phyloP scores from a whole-genome alignment of 2,113 vertebrate species.

The Thunnus maccoyii region DNA sequence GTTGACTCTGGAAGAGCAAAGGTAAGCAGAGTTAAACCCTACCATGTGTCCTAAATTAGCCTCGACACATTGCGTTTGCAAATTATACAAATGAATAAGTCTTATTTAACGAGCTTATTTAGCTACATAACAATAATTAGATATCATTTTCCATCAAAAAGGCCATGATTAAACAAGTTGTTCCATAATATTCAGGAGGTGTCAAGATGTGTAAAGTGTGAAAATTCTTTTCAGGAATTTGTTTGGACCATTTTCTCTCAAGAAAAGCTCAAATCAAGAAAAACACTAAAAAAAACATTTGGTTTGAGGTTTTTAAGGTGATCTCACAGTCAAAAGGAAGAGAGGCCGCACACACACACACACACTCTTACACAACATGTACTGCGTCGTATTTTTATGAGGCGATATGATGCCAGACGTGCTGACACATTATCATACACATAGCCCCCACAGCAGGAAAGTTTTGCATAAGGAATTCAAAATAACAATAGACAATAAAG shows the following conservation, averaged over 20 bases:
- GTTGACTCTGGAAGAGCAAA: constrained; percentile 38
- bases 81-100: constrained; percentile 18
- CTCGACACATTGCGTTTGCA: constrained; percentile 40
- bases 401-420: constrained; percentile 49
- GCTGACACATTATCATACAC: constrained; percentile 65
- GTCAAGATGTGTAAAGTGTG: neutral
- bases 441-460: constrained; percentile 35
- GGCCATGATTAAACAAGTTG: neutral
- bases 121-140: neutral
- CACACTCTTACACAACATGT: constrained; percentile 24
- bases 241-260: constrained; percentile 3
- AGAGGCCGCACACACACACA: neutral
- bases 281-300: constrained; percentile 5
- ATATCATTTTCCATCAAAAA: constrained; percentile 22
- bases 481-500: constrained; percentile 73
- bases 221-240: constrained; percentile 9
- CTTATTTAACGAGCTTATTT: constrained; percentile 10
- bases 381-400: constrained; percentile 14
- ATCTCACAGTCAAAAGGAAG: constrained; percentile 30
- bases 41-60: constrained; percentile 17
- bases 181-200: constrained; percentile 11
- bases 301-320: constrained; percentile 18
- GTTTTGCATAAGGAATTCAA: constrained; percentile 68
- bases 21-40: constrained; percentile 31
- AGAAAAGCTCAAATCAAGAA: constrained; percentile 1